These are phyloP conservation scores for Calephelis virginiensis DNA, from an alignment of 1,140 invertebrate species.

Conservation along the genomic window DNA sequence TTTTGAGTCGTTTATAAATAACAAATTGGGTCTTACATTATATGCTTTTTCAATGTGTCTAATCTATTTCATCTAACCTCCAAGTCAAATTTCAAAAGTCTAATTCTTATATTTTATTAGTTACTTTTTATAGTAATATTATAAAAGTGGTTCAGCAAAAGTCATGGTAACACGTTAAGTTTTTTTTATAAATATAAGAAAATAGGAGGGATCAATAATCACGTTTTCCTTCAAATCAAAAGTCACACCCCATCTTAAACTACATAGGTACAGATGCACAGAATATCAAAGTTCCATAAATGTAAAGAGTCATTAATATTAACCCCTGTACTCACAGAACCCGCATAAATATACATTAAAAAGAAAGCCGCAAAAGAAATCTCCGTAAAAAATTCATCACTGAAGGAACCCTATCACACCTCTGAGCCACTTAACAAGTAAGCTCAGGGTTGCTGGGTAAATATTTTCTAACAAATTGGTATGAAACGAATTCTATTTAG, in stretches of 20 bases:
- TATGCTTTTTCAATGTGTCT: no score
- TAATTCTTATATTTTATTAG: no score
- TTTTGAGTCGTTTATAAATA: no score
- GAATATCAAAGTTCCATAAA: slow-evolving; percentile 19
- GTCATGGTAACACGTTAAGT: no score
- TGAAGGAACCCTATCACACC: slow-evolving; percentile 41
- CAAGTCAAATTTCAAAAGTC: no score
- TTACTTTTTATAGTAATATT: no score
- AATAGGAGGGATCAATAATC: no score
- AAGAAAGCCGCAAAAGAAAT: slow-evolving; percentile 49
- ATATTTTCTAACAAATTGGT: neutral
- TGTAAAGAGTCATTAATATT: slow-evolving; percentile 45
- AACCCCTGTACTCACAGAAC: slow-evolving; percentile 33
- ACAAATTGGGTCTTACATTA: no score
- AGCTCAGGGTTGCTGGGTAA: neutral
- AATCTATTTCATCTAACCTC: no score
- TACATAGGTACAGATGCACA: neutral
- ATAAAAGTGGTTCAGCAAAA: no score
- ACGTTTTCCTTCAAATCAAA: neutral
- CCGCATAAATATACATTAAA: slow-evolving; percentile 62
- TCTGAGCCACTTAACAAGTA: slow-evolving; percentile 38
- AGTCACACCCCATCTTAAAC: neutral
- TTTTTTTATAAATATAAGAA: no score
- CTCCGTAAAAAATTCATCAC: slow-evolving; percentile 56
- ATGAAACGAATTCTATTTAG: neutral